Evolutionary conservation across 2,888 invertebrate species (phyloP), one percentile per base, ranked within the genome.

Genomic region (Ophraella communa): DNA sequence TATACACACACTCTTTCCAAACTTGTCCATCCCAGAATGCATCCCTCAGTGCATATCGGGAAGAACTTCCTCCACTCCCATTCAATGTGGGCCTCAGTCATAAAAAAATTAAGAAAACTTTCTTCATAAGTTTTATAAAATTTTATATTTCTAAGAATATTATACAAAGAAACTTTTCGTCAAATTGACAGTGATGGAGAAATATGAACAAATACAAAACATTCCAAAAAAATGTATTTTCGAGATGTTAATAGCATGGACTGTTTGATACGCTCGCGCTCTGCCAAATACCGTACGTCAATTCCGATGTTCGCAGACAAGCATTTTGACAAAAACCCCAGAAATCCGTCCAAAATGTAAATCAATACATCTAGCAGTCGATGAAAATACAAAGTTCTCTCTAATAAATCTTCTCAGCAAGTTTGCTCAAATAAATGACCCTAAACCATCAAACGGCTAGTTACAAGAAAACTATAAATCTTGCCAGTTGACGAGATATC

Each of bases 341-440:
- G 39, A n/a, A 39, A 39, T 7, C 17, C 39, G 39, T 17, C 39
- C 39, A 7, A 39, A 39, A 39, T 17, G 39, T 39, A 39, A 39
- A 39, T 39, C 39, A 39, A 39, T 39, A 17, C 17, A 39, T 39
- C 17, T 39, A 39, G 39, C 14, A 39, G 39, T 39, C 39, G 39
- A 39, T 39, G 39, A 39, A 39, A 39, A 39, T 17, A 39, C 39
- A 39, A 39, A 39, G n/a, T 21, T 47, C 23, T 21, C n/a, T 10
- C 47, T 47, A 47, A 58, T 58, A 58, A 58, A 58, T 58, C 58
- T 58, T 49, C 49, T 58, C 39, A 39, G 45, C 58, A 49, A 47
- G 30, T 58, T 30, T 35, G 24, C 55, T 14, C 14, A 44, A 55
- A 55, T 42, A 55, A 55, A 44, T 51, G 49, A 51, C 49, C 24